Percentiles rank a stretch among this genome's conserved stretches.
Conservation (phyloP, 1,140 invertebrate species). For the Musca vetustissima region DNA sequence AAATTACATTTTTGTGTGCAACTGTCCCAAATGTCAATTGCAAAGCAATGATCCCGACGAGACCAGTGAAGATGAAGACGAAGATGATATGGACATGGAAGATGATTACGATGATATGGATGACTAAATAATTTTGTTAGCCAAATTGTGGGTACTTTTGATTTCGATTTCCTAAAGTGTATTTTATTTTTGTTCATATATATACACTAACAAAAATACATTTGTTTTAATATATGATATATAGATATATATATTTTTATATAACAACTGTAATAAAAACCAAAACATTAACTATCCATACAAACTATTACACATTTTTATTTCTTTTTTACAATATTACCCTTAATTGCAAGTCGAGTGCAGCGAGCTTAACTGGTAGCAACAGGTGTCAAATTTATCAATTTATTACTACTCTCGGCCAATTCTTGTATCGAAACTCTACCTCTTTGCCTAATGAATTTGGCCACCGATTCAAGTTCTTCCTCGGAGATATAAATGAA, state of each 20-base stretch:
- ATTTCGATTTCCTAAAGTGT: conserved; percentile 18
- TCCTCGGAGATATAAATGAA: conserved; percentile 96
- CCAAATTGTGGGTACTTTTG: no score
- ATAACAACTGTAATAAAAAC: no score
- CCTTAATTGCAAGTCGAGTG: background rate
- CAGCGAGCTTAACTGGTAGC: conserved; percentile 22
- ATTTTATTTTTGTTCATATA: background rate
- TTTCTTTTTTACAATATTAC: no score
- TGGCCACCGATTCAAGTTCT: conserved; percentile 90
- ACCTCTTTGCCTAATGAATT: conserved; percentile 94
- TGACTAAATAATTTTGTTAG: conserved; percentile 31
- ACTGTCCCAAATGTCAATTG: conserved; percentile 75
- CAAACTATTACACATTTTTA: no score
- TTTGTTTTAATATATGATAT: background rate
- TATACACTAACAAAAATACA: background rate
- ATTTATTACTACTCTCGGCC: conserved; percentile 88
- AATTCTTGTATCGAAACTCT: conserved; percentile 91
- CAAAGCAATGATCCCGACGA: conserved; percentile 77
- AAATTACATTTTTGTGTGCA: conserved; percentile 71
- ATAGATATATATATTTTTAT: no score
- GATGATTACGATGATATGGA: conserved; percentile 45
- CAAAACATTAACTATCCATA: no score
- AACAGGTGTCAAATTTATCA: conserved; percentile 82
- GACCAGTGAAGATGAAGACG: conserved; percentile 72
- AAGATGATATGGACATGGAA: conserved; percentile 53